phyloP scores from a whole-genome alignment of 2,113 vertebrate species.

The Podarcis muralis region DNA sequence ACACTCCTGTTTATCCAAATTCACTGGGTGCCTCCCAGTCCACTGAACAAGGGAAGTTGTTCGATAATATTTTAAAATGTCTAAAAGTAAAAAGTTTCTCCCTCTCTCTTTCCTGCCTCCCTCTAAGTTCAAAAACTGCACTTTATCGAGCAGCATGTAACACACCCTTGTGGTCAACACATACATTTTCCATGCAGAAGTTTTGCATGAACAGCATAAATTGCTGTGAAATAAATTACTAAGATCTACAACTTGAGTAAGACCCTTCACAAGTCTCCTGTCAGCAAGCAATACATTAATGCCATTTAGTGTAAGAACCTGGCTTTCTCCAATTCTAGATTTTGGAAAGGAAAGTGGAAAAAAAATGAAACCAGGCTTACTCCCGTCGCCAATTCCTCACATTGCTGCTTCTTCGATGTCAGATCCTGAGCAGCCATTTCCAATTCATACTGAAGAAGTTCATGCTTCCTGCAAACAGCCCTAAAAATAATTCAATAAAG shows the following conservation, averaged over 20 bases:
- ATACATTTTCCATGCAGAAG: constrained; percentile 17
- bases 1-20: background rate
- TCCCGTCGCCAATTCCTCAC: constrained; percentile 92
- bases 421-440: constrained; percentile 89
- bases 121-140: background rate
- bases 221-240: constrained; percentile 42
- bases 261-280: constrained; percentile 5
- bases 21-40: background rate
- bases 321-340: constrained; percentile 31
- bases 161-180: background rate
- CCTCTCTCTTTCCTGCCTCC: background rate
- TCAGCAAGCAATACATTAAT: constrained; percentile 18
- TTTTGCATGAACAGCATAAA: constrained; percentile 28
- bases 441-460: constrained; percentile 92
- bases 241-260: constrained; percentile 37
- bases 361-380: constrained; percentile 69
- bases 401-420: constrained; percentile 91
- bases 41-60: background rate
- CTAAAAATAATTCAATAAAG: constrained; percentile 72
- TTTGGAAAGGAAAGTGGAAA: constrained; percentile 49
- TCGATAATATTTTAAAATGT: background rate
- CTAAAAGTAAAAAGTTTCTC: background rate
- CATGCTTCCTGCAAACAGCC: constrained; percentile 94
- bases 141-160: background rate
- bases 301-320: constrained; percentile 51